phyloP scores from a whole-genome alignment of 2,888 invertebrate genomes.

The Andrena praecox region DNA sequence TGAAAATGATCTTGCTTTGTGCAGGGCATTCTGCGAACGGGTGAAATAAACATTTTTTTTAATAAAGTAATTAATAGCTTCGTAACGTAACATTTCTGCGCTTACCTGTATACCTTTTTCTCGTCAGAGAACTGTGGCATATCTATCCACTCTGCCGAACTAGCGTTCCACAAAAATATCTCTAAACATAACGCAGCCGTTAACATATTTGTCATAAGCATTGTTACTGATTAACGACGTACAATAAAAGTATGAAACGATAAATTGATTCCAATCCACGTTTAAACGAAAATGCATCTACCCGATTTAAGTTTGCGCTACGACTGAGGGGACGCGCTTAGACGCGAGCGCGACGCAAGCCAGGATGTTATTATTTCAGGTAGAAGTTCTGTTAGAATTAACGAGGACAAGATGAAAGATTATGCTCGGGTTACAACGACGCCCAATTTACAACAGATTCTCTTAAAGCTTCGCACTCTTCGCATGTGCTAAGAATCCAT shows the following conservation, averaged over 20 bases:
- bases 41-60: neutral
- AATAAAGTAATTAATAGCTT: slow-evolving; percentile 1
- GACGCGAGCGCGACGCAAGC: slow-evolving; percentile 55
- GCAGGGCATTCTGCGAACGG: slow-evolving; percentile 57
- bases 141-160: slow-evolving; percentile 81
- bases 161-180: slow-evolving; percentile 46
- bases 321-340: slow-evolving; percentile 28
- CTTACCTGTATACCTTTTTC: slow-evolving; percentile 76
- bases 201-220: slow-evolving; percentile 7
- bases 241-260: neutral
- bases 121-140: slow-evolving; percentile 82
- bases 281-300: neutral
- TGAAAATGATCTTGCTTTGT: slow-evolving; percentile 51
- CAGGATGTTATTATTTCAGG: slow-evolving; percentile 80
- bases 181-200: slow-evolving; percentile 16
- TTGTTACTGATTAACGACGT: slow-evolving; percentile 9
- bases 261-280: neutral
- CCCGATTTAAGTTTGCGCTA: slow-evolving; percentile 10
- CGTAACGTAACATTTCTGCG: neutral
- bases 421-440: slow-evolving; percentile 14
- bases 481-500: no score
- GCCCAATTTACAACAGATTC: slow-evolving; percentile 3
- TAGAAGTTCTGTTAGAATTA: slow-evolving; percentile 74
- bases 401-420: slow-evolving; percentile 63
- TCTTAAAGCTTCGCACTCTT: neutral